Conservation (phyloP, 2,797 vertebrate genomes). For the Muscicapa comitata region DNA sequence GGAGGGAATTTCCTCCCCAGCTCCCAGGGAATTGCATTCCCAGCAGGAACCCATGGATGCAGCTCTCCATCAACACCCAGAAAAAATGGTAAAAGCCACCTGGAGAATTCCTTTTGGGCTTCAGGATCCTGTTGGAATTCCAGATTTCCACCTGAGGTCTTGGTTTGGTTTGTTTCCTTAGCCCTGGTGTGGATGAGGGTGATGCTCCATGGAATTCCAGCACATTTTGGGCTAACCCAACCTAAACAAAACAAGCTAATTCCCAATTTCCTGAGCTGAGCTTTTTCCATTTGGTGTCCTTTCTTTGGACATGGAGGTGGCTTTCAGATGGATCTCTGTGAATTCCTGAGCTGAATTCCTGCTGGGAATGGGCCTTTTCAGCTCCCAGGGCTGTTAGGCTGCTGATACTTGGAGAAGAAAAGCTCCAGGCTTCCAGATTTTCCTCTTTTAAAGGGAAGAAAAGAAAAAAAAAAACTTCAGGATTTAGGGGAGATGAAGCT, state of each 20-base stretch:
- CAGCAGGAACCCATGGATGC: not conserved
- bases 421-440: not conserved
- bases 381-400: not conserved
- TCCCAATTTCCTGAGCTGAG: not conserved
- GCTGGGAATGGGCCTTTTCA: not conserved
- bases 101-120: not conserved
- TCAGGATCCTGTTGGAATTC: not conserved
- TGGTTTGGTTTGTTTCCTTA: not conserved
- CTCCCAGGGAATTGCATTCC: not conserved
- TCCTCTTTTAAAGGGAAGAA: not conserved
- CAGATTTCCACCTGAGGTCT: rapidly evolving
- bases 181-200: rapidly evolving
- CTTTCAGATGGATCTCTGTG: not conserved
- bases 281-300: not conserved
- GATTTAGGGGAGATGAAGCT: not conserved
- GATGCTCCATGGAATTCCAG: not conserved
- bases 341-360: not conserved
- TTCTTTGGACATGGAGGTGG: not conserved
- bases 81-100: rapidly evolving
- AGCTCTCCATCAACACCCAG: too few relatives aligned
- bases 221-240: not conserved
- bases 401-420: not conserved
- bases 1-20: not conserved
- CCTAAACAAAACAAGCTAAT: not conserved
- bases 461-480: not conserved